Evolutionary conservation across 2,113 vertebrate species (phyloP).

Genomic region (Calyptomena viridis): DNA sequence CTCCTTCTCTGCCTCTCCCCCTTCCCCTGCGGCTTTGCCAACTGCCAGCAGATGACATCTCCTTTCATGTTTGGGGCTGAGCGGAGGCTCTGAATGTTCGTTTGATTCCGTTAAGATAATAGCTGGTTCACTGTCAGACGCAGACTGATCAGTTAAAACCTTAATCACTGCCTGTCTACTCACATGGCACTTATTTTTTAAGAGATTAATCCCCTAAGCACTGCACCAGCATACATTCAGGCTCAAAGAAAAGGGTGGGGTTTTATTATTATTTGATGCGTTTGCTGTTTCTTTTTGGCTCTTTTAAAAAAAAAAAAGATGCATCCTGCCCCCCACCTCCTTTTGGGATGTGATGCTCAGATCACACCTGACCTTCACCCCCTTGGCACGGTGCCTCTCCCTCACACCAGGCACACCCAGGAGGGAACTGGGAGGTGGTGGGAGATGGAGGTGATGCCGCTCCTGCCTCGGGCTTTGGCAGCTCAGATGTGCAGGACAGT

Average conservation of each 20-base stretch:
- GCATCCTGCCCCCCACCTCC: not conserved
- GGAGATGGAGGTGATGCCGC: not conserved
- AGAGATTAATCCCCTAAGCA: slow-evolving; percentile 89
- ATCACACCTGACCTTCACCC: not conserved
- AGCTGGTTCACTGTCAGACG: slow-evolving; percentile 99
- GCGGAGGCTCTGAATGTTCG: slow-evolving; percentile 96
- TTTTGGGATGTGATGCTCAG: not conserved
- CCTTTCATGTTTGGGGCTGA: slow-evolving; percentile 99
- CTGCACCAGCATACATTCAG: slow-evolving; percentile 81
- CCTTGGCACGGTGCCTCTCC: not conserved
- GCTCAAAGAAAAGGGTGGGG: slow-evolving; percentile 67
- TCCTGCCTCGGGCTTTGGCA: not conserved
- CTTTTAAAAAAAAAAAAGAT: not conserved
- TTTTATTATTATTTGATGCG: slow-evolving; percentile 46
- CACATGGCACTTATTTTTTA: slow-evolving; percentile 90
- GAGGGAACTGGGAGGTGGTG: not conserved
- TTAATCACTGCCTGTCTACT: slow-evolving; percentile 99
- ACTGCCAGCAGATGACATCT: slow-evolving; percentile 97
- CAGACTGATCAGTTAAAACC: slow-evolving; percentile 99
- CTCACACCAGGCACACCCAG: fast-evolving
- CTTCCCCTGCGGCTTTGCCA: slow-evolving; percentile 90
- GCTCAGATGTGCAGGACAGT: not conserved
- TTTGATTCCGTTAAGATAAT: slow-evolving; percentile 99
- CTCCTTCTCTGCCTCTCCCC: slow-evolving; percentile 64
- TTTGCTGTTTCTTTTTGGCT: slow-evolving; percentile 14